phyloP scores from a whole-genome alignment of 2,888 invertebrate species.

The Hemithea aestivaria region DNA sequence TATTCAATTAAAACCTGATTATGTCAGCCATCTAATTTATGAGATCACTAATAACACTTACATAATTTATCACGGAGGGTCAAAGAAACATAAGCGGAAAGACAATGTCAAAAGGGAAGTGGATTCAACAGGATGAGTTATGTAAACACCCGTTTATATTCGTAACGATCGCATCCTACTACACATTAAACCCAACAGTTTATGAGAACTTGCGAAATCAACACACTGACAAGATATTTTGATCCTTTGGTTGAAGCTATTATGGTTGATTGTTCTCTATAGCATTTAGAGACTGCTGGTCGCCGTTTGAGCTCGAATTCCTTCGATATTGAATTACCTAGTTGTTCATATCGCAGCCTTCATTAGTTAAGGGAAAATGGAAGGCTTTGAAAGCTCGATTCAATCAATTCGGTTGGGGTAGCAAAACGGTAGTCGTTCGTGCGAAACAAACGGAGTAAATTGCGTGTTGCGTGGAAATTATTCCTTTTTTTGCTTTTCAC shows the following conservation, averaged over 20 bases:
- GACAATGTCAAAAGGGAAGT: constrained; percentile 28
- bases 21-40: too few relatives aligned
- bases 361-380: constrained; percentile 8
- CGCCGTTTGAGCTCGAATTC: constrained; percentile 34
- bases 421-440: constrained; percentile 3
- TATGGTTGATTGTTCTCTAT: too few relatives aligned
- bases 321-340: constrained; percentile 22
- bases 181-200: constrained; percentile 45
- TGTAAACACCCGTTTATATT: constrained; percentile 45
- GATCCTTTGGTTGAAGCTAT: not conserved
- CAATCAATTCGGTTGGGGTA: constrained; percentile 2
- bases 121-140: constrained; percentile 35
- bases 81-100: constrained; percentile 2
- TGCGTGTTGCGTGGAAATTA: not conserved
- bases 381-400: constrained; percentile 9
- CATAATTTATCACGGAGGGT: too few relatives aligned
- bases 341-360: constrained; percentile 8
- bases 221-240: not conserved
- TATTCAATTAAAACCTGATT: too few relatives aligned
- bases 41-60: too few relatives aligned
- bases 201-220: constrained; percentile 36
- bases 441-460: constrained; percentile 3
- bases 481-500: not conserved
- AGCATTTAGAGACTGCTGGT: too few relatives aligned
- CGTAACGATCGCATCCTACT: constrained; percentile 50